Base-by-base conservation (phyloP, 2,888 invertebrate genomes). In the Auanema freiburgensis region DNA sequence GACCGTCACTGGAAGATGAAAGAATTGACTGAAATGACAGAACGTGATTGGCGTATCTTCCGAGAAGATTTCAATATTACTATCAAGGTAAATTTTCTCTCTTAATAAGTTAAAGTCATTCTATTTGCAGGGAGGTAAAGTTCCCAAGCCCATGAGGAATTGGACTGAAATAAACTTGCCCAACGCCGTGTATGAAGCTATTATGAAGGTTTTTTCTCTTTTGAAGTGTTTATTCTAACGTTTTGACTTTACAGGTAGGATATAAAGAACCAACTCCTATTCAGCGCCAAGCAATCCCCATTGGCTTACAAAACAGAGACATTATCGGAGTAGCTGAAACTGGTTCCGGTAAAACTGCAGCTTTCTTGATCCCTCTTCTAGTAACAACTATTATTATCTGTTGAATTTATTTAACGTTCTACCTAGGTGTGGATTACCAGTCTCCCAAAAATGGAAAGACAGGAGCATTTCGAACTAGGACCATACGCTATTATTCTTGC, bases 301-400 rank as follows among this genome's bases (percentile, higher is more conserved):
- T 99, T 85, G 98, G 98, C 58, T 81, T 88, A 42, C 87, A 88
- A 80, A 88, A 88, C 79, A 83, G 82, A 40, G 88, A 99, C 84
- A 96, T 99, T 77, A 99, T 99, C 83, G 98, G 98, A 84, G 96
- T 98, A 16, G 97, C 98, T 50, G 98, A 98, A 87, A 98, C 98
- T 66, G 98, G 98, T 83, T 93, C 93, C 53, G 98, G 98, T 85
- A 99, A 99, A 88, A 99, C 98, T 0, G 88, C 96, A 46, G 98
- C 98, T 5, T 99, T 98, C 86, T 89, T 99, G 6, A 93, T 99
- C 84, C 98, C 98, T 0, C 86, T 99, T 51, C 87, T 99, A 1
- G 91, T 93, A 18, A 56, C 44, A 55, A 23, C 8, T 24, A 18
- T 16, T 12, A 8, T 10, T 11, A 12, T 43, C n/a, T 43, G 43